Base-by-base conservation (phyloP, 2,888 invertebrate genomes). In the Xylota segnis region DNA sequence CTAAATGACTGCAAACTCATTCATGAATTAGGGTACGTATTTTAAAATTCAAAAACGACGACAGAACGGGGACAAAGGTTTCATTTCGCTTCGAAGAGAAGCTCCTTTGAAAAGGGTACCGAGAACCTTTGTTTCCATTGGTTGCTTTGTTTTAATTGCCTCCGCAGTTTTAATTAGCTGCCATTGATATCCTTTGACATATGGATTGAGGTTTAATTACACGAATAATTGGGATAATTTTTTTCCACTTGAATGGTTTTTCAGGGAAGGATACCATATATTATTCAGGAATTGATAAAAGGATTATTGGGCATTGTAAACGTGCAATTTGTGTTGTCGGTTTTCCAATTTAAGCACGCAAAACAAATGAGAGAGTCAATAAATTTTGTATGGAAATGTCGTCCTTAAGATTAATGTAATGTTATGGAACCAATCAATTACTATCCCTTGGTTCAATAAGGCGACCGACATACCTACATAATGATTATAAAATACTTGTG, bases 141-240 rank as follows among this genome's bases (percentile, higher is more conserved):
- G 14, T 23, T 50, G 54, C 45, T 32, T 56, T 70, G 63, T 54
- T 65, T 50, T 37, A 37, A 63, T 71, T 56, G 45, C 34, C 16
- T 40, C 6, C 16, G 37, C 23, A 18, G 54, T 78, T 63, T 58
- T 72, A 78, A 78, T 78, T 72, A 78, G 72, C 71, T 65, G 63
- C 16, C 72, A 63, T 71, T 40, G 50, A 72, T 63, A 43, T 72
- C 16, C 14, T 9, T 37, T 58, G 56, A 47, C 78, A 72, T 63
- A 72, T 63, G 56, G 63, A 72, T 78, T 72, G 63, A 6, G 72
- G 65, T 71, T 58, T 56, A 63, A 61, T 72, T 72, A 65, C 72
- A 43, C 34, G 9, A 56, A 12, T 2, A 27, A 34, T 40, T 18
- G 45, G 29, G 47, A 63, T 47, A 47, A 0, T 1, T 63, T 71